Evolutionary conservation across 2,797 vertebrate species (phyloP).

Genomic region (Falco rusticolus): DNA sequence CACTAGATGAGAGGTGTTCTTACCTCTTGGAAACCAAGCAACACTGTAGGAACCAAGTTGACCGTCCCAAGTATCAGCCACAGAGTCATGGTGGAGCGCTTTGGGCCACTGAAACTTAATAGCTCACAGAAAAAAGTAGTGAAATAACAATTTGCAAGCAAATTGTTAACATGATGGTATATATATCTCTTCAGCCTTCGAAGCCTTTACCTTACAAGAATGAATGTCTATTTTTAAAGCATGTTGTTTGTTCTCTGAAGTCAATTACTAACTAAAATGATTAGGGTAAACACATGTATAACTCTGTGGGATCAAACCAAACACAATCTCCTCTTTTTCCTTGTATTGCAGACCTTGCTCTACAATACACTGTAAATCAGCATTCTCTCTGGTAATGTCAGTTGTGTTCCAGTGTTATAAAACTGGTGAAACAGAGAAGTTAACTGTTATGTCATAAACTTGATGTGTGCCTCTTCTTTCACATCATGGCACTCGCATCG

Average conservation of each 20-base stretch:
- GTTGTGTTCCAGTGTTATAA: not conserved
- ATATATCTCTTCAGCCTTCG: not conserved
- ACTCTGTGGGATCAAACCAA: not conserved
- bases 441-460: not conserved
- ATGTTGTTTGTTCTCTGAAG: not conserved
- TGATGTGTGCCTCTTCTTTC: not conserved
- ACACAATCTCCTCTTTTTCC: not conserved
- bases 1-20: not conserved
- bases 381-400: not conserved
- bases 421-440: not conserved
- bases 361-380: not conserved
- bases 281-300: not conserved
- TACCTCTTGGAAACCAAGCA: not conserved
- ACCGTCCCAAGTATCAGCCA: not conserved
- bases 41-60: not conserved
- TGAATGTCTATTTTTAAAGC: not conserved
- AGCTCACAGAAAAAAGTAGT: not conserved
- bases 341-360: not conserved
- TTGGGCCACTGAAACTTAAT: not conserved
- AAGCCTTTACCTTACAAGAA: not conserved
- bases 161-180: not conserved
- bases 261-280: not conserved
- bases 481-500: fast-evolving
- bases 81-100: not conserved
- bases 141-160: not conserved